phyloP scores from a whole-genome alignment of 2,888 invertebrate species.

The Ennomos erosarius region DNA sequence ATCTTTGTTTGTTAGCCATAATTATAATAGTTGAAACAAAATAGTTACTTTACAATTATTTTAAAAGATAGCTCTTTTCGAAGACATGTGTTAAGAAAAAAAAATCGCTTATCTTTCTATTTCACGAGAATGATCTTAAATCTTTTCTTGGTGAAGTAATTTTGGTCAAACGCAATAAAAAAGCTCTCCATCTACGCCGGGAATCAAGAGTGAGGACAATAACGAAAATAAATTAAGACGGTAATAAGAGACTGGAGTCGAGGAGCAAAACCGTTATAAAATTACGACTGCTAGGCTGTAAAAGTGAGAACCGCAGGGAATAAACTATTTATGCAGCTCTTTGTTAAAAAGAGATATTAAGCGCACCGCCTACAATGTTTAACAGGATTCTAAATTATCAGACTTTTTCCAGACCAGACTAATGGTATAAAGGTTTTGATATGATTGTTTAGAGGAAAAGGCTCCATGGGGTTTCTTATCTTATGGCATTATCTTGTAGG shows the following conservation, averaged over 20 bases:
- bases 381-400: background rate
- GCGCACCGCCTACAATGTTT: conserved; percentile 8
- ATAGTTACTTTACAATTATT: too few species aligned
- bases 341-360: conserved; percentile 7
- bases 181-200: background rate
- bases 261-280: conserved; percentile 4
- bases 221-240: conserved; percentile 3
- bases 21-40: too few species aligned
- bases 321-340: conserved; percentile 13
- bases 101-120: too few species aligned
- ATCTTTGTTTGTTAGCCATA: too few species aligned
- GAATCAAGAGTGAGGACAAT: conserved; percentile 4
- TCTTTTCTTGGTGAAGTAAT: background rate
- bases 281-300: conserved; percentile 2
- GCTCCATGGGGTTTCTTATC: too few species aligned
- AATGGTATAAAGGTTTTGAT: too few species aligned
- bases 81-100: too few species aligned
- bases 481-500: too few species aligned
- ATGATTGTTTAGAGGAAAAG: too few species aligned
- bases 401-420: background rate
- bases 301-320: conserved; percentile 2
- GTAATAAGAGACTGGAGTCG: background rate
- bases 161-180: background rate
- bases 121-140: too few species aligned
- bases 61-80: too few species aligned